Percentiles rank a stretch among this genome's conserved stretches.
These are phyloP conservation scores for Drosophila mimetica DNA, from an alignment of 2,888 invertebrate species.

Conservation along the genomic window DNA sequence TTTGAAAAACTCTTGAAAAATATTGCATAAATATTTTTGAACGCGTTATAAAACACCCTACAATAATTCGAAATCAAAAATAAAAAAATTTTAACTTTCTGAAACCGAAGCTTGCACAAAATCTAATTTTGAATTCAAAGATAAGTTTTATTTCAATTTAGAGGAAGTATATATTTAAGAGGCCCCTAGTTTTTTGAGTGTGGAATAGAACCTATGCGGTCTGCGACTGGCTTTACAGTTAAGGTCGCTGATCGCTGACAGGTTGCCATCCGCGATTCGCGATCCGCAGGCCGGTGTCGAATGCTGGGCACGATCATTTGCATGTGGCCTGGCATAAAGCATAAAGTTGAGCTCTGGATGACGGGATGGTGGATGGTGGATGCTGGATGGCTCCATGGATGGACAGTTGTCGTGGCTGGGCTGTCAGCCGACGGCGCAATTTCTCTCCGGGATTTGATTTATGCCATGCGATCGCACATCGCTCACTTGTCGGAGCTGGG, in stretches of 20 bases:
- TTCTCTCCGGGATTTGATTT: constrained; percentile 66
- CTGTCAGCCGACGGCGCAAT: constrained; percentile 42
- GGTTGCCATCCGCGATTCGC: constrained; percentile 60
- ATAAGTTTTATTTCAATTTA: too few species aligned
- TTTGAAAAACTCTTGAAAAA: too few species aligned
- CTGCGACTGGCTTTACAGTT: constrained; percentile 75
- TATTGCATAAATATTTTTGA: too few species aligned
- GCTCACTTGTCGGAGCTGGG: constrained; percentile 62
- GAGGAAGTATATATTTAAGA: too few species aligned
- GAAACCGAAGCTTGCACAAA: too few species aligned
- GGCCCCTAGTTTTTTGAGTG: not conserved
- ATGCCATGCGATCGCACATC: constrained; percentile 69
- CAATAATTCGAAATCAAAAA: too few species aligned
- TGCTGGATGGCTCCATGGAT: constrained; percentile 43
- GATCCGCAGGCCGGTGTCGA: constrained; percentile 59
- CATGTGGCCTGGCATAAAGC: constrained; percentile 65
- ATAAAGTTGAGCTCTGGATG: constrained; percentile 44
- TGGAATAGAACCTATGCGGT: constrained; percentile 57
- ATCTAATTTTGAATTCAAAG: too few species aligned
- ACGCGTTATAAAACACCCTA: too few species aligned
- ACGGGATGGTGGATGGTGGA: not conserved
- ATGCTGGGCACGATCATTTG: constrained; percentile 74
- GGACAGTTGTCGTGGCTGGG: constrained; percentile 68
- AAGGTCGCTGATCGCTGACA: constrained; percentile 79
- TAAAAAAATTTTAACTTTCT: too few species aligned